phyloP scores from a whole-genome alignment of 2,888 invertebrate species.

The Athalia circularis region DNA sequence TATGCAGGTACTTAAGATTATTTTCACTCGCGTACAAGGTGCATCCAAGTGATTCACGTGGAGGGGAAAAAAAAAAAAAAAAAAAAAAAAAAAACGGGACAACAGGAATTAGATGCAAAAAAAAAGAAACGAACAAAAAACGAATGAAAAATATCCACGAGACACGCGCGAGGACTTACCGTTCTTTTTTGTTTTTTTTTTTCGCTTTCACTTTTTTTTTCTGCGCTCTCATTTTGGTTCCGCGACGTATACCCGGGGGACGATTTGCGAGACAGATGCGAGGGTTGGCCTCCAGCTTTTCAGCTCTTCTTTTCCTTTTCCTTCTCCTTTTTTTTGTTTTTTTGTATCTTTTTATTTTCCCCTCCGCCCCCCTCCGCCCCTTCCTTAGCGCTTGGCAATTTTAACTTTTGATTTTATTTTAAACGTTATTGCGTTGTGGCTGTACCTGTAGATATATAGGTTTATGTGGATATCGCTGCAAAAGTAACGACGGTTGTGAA shows the following conservation, averaged over 20 bases:
- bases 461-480: neutral
- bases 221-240: constrained; percentile 40
- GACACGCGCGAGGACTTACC: too few relatives aligned
- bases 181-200: too few relatives aligned
- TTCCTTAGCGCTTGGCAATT: constrained; percentile 16
- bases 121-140: neutral
- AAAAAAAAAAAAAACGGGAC: neutral
- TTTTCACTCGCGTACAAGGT: too few relatives aligned
- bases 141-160: neutral
- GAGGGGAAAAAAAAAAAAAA: neutral
- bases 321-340: too few relatives aligned
- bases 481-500: too few relatives aligned
- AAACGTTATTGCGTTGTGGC: constrained; percentile 12
- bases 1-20: too few relatives aligned
- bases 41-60: neutral
- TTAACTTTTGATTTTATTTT: constrained; percentile 44
- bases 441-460: neutral
- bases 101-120: too few relatives aligned
- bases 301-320: too few relatives aligned
- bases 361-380: neutral
- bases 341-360: too few relatives aligned
- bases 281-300: constrained; percentile 8
- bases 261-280: constrained; percentile 41
- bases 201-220: neutral
- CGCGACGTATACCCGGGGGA: constrained; percentile 33